Evolutionary conservation across 2,797 vertebrate genomes (phyloP).

Genomic region (Rhabdomys pumilio): DNA sequence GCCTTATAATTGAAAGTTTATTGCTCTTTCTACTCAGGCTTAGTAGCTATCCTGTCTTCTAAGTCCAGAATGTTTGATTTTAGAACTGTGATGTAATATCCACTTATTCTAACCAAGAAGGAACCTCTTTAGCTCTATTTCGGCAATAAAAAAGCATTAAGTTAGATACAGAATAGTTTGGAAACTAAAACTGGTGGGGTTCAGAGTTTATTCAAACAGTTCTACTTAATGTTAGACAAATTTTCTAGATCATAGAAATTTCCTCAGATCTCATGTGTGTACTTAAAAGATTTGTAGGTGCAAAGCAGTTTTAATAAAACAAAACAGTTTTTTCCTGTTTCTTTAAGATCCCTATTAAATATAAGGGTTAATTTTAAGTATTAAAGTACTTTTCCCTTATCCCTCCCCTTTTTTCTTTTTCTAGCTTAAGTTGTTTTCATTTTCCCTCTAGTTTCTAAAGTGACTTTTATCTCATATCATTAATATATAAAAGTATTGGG

Average conservation of each 20-base stretch:
- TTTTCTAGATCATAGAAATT: conserved; percentile 51
- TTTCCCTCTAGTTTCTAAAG: conserved; percentile 61
- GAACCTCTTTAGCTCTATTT: conserved; percentile 36
- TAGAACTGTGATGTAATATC: conserved; percentile 5
- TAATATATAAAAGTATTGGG: conserved; percentile 37
- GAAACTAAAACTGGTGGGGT: conserved; percentile 9
- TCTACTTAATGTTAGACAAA: not conserved
- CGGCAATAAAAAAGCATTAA: conserved; percentile 32
- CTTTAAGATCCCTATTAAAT: conserved; percentile 51
- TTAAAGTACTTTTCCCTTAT: conserved; percentile 13
- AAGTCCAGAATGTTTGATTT: conserved; percentile 41
- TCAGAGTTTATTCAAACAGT: not conserved
- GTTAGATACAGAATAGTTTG: not conserved
- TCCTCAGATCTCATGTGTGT: not conserved
- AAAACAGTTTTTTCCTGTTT: conserved; percentile 20
- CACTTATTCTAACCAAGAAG: conserved; percentile 10
- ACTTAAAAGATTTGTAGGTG: conserved; percentile 61
- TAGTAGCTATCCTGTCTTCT: conserved; percentile 9
- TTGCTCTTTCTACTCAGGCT: conserved; percentile 66
- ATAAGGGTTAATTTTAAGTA: conserved; percentile 56
- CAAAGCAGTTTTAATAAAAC: conserved; percentile 50
- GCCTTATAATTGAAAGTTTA: conserved; percentile 59
- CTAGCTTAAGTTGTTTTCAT: conserved; percentile 56
- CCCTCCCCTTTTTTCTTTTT: conserved; percentile 51
- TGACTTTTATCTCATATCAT: conserved; percentile 45